Evolutionary conservation across 2,888 invertebrate species (phyloP).

Genomic region (Cylindroiulus punctatus): DNA sequence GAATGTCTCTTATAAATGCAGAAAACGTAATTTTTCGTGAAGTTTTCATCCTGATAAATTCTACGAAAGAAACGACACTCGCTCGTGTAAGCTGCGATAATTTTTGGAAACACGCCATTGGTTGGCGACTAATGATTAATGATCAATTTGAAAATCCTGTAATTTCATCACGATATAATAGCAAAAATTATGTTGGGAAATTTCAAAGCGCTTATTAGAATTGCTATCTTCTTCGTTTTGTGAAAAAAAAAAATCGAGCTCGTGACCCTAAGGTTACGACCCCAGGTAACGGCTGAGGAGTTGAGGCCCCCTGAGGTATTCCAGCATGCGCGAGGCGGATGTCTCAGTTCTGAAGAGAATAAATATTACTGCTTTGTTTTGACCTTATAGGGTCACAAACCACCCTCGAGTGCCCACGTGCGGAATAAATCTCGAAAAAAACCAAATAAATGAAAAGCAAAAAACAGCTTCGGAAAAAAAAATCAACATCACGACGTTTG

Average conservation of each 20-base stretch:
- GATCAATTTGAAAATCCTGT: slow-evolving; percentile 39
- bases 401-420: slow-evolving; percentile 45
- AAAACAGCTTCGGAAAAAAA: neutral
- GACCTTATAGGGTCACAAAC: slow-evolving; percentile 43
- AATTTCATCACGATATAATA: slow-evolving; percentile 43
- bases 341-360: slow-evolving; percentile 35
- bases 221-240: neutral
- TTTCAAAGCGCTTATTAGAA: slow-evolving; percentile 28
- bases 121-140: slow-evolving; percentile 22
- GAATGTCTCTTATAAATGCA: neutral
- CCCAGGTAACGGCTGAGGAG: slow-evolving; percentile 44
- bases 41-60: too few relatives aligned
- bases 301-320: slow-evolving; percentile 40
- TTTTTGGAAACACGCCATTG: neutral
- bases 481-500: neutral
- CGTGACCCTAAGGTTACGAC: slow-evolving; percentile 20
- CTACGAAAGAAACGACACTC: too few relatives aligned
- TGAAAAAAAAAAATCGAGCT: neutral
- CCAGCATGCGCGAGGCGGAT: slow-evolving; percentile 20
- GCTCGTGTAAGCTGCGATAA: too few relatives aligned
- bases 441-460: neutral
- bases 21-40: neutral
- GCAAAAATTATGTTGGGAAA: slow-evolving; percentile 38
- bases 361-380: slow-evolving; percentile 21
- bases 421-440: slow-evolving; percentile 20